phyloP scores from a whole-genome alignment of 2,888 invertebrate genomes.

The Drosophila tanythrix region DNA sequence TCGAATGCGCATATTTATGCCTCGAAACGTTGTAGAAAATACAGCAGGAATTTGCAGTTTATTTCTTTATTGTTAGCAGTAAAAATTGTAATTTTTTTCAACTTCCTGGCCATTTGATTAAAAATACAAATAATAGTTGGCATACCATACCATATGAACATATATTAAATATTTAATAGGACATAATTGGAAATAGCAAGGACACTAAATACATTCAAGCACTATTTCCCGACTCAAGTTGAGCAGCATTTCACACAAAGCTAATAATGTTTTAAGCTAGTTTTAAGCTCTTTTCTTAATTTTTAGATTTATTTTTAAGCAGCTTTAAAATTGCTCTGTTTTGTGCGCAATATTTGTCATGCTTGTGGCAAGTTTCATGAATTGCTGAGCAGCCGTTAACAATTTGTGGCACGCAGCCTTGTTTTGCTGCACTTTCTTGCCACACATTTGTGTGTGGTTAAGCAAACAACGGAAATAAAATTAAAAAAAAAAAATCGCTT shows the following conservation, averaged over 20 bases:
- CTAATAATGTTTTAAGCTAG: background rate
- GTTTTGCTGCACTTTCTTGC: slow-evolving; percentile 33
- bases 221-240: background rate
- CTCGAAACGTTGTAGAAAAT: background rate
- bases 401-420: slow-evolving; percentile 13
- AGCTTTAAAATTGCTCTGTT: background rate
- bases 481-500: slow-evolving; percentile 1
- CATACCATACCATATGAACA: background rate
- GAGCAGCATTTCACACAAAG: background rate
- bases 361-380: slow-evolving; percentile 14
- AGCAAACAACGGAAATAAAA: slow-evolving; percentile 18
- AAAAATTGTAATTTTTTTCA: background rate
- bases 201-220: background rate
- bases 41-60: background rate
- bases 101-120: background rate
- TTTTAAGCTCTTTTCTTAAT: background rate
- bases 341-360: background rate
- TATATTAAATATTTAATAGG: background rate
- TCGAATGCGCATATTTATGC: background rate
- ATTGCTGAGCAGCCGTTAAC: slow-evolving; percentile 23
- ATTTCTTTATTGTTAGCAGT: background rate
- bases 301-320: background rate
- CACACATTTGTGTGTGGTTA: slow-evolving; percentile 25
- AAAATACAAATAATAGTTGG: no score
- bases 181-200: background rate